A percentile compares a stretch with the other conserved stretches of the same genome.
Conservation (phyloP, 2,113 vertebrate species). For the Dicaeum eximium region DNA sequence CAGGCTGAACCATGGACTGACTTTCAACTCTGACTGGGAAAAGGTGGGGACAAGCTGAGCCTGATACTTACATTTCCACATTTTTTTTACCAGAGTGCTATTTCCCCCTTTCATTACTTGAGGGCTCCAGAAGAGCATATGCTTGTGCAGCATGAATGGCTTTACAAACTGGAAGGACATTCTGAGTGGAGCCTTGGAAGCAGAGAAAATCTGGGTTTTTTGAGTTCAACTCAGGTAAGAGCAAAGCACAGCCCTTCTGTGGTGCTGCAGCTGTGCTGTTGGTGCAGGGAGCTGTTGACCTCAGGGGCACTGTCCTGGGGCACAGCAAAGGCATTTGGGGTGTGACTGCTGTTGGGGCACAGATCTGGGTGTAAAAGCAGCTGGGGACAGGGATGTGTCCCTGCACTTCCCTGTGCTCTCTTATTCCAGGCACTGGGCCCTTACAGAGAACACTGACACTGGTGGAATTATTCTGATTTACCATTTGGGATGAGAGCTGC, state of each 20-base stretch:
- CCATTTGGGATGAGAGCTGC: background rate
- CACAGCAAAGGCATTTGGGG: background rate
- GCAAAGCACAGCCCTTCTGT: rapidly evolving
- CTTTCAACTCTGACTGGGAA: background rate
- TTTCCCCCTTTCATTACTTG: background rate
- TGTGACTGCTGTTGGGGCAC: background rate
- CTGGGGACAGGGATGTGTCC: background rate
- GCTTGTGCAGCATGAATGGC: background rate
- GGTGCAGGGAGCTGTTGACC: background rate
- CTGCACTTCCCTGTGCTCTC: background rate
- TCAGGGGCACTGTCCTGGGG: background rate
- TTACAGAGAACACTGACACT: background rate
- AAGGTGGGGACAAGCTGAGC: background rate
- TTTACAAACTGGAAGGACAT: background rate
- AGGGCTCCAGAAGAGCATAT: background rate
- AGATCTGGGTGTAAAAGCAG: background rate
- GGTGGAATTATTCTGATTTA: background rate
- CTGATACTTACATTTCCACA: background rate
- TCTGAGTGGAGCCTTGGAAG: background rate
- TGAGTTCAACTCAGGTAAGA: background rate
- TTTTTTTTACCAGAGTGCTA: background rate
- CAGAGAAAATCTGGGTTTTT: background rate
- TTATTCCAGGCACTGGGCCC: background rate
- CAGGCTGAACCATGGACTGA: background rate
- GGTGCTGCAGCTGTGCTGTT: background rate